phyloP scores from a whole-genome alignment of 2,113 vertebrate species.

The Dascyllus trimaculatus region DNA sequence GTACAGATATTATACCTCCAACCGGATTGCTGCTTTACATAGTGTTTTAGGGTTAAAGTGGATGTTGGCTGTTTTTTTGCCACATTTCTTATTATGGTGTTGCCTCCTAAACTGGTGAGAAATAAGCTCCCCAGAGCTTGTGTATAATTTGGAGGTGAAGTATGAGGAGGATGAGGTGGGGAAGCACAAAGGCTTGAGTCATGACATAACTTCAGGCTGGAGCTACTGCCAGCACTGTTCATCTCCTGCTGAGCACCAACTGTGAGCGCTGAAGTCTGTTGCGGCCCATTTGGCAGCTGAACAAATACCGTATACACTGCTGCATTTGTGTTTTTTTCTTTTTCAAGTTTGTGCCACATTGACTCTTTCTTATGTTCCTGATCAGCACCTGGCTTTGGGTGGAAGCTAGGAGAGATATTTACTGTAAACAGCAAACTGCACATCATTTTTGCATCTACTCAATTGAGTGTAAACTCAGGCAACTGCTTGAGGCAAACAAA shows the following conservation, averaged over 20 bases:
- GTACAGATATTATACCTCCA: background rate
- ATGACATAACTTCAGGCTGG: background rate
- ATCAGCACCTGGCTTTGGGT: background rate
- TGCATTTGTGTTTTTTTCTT: background rate
- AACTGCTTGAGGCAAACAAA: background rate
- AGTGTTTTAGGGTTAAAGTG: constrained; percentile 5
- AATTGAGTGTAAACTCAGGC: background rate
- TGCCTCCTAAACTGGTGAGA: background rate
- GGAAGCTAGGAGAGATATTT: too few relatives aligned
- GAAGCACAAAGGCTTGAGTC: background rate
- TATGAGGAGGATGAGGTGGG: background rate
- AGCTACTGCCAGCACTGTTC: background rate
- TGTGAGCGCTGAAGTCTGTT: background rate
- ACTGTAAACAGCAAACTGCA: too few relatives aligned
- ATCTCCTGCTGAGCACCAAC: background rate
- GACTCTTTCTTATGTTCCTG: background rate
- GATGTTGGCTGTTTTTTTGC: background rate
- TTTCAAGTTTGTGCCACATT: background rate
- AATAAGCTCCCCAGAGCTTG: background rate
- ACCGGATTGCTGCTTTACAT: background rate
- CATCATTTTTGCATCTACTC: background rate
- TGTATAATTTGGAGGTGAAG: background rate
- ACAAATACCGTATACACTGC: background rate
- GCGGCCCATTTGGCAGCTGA: background rate
- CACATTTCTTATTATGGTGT: background rate